Conservation (phyloP, 1,140 invertebrate genomes). For the Littorina saxatilis region DNA sequence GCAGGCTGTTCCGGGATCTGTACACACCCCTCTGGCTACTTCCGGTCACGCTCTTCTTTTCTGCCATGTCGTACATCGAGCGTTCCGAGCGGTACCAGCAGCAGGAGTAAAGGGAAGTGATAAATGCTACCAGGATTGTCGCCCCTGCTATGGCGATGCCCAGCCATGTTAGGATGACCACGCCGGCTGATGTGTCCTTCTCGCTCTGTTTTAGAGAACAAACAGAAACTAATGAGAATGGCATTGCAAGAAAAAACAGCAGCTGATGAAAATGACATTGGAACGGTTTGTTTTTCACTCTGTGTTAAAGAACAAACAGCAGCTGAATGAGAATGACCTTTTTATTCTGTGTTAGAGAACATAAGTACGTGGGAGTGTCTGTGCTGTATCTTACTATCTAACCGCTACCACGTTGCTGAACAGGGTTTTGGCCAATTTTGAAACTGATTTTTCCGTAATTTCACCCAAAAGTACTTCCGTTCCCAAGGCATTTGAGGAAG, state of each 20-base stretch:
- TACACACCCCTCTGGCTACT: conserved; percentile 60
- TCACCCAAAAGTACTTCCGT: too few relatives aligned
- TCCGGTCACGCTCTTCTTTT: conserved; percentile 51
- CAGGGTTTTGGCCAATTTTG: too few relatives aligned
- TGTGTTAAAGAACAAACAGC: too few relatives aligned
- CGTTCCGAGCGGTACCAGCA: conserved; percentile 59
- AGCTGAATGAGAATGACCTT: too few relatives aligned
- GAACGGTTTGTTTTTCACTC: not conserved
- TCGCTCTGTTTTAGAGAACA: conserved; percentile 50
- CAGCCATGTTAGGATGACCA: conserved; percentile 56
- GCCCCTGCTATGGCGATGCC: conserved; percentile 48
- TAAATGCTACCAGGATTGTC: conserved; percentile 44
- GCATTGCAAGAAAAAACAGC: not conserved
- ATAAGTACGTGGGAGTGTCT: too few relatives aligned
- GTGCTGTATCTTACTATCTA: too few relatives aligned
- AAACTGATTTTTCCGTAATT: too few relatives aligned
- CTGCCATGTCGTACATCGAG: conserved; percentile 47
- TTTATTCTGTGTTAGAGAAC: too few relatives aligned
- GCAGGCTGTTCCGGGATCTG: conserved; percentile 62
- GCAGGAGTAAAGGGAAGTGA: conserved; percentile 47
- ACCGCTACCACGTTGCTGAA: too few relatives aligned
- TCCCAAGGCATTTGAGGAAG: too few relatives aligned
- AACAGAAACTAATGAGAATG: not conserved
- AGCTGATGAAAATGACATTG: too few relatives aligned
- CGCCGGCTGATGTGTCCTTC: conserved; percentile 9